phyloP scores from a whole-genome alignment of 2,888 invertebrate genomes.

The Pristionchus entomophagus region DNA sequence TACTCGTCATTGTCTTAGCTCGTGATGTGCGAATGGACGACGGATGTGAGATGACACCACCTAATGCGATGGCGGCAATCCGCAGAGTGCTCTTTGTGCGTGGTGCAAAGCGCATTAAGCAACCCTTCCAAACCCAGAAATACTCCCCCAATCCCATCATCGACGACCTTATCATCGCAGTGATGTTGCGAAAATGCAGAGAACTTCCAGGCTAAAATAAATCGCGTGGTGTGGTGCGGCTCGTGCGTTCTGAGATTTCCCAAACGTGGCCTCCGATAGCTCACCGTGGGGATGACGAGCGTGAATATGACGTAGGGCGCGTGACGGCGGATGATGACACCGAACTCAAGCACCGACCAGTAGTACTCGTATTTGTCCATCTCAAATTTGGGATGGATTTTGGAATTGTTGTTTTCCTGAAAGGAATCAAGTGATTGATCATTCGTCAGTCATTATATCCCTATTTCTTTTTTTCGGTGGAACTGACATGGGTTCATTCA shows the following conservation, averaged over 20 bases:
- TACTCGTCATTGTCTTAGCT: neutral
- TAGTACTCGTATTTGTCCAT: conserved; percentile 67
- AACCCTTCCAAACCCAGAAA: neutral
- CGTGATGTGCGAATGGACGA: neutral
- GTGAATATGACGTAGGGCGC: conserved; percentile 71
- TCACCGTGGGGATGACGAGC: conserved; percentile 67
- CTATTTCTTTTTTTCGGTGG: no score
- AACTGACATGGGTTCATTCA: no score
- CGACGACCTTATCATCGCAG: neutral
- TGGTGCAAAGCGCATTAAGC: neutral
- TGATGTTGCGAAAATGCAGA: neutral
- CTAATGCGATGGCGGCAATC: conserved; percentile 9
- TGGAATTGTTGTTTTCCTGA: neutral
- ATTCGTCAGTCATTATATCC: no score
- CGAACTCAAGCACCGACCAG: conserved; percentile 75
- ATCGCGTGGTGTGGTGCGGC: neutral
- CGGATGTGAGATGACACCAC: no score
- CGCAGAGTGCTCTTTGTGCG: neutral
- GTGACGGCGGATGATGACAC: conserved; percentile 70
- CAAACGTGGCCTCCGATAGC: conserved; percentile 48
- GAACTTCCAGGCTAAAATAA: neutral
- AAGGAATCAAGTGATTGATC: neutral
- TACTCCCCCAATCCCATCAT: neutral
- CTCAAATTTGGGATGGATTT: conserved; percentile 10
- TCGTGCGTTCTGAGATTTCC: neutral